A percentile compares a stretch with the other conserved stretches of the same genome.
Evolutionary conservation across 2,888 invertebrate species (phyloP).

Genomic region (Leucania comma): DNA sequence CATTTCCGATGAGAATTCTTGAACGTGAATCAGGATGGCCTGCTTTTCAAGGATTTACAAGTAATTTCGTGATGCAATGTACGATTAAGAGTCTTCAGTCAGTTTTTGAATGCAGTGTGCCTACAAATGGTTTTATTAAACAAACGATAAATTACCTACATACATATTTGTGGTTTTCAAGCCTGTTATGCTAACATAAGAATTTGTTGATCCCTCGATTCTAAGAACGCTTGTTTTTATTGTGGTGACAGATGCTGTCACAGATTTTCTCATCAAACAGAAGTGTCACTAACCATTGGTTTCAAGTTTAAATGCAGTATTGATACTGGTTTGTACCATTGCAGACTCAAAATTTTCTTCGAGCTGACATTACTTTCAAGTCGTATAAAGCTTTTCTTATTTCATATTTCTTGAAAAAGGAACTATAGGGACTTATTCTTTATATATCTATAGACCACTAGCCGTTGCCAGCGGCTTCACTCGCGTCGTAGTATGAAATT

Average conservation of each 20-base stretch:
- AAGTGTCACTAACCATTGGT: background rate
- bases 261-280: slow-evolving; percentile 4
- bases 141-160: slow-evolving; percentile 10
- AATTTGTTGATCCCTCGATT: slow-evolving; percentile 13
- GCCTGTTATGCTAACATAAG: slow-evolving; percentile 17
- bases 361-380: background rate
- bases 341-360: background rate
- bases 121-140: slow-evolving; percentile 30
- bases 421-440: background rate
- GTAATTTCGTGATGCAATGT: slow-evolving; percentile 64
- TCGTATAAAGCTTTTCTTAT: too few relatives aligned
- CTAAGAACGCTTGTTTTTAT: slow-evolving; percentile 28
- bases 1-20: slow-evolving; percentile 64
- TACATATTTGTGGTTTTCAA: slow-evolving; percentile 12
- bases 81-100: slow-evolving; percentile 55
- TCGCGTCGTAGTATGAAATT: too few relatives aligned
- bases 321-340: background rate
- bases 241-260: background rate
- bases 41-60: slow-evolving; percentile 66
- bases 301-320: background rate
- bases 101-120: slow-evolving; percentile 54
- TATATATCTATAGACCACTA: too few relatives aligned
- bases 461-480: too few relatives aligned
- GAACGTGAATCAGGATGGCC: slow-evolving; percentile 74
- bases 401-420: slow-evolving; percentile 2